Evolutionary conservation across 2,113 vertebrate genomes (phyloP), one percentile per base, ranked within the genome.

Genomic region (Bambusicola thoracicus): DNA sequence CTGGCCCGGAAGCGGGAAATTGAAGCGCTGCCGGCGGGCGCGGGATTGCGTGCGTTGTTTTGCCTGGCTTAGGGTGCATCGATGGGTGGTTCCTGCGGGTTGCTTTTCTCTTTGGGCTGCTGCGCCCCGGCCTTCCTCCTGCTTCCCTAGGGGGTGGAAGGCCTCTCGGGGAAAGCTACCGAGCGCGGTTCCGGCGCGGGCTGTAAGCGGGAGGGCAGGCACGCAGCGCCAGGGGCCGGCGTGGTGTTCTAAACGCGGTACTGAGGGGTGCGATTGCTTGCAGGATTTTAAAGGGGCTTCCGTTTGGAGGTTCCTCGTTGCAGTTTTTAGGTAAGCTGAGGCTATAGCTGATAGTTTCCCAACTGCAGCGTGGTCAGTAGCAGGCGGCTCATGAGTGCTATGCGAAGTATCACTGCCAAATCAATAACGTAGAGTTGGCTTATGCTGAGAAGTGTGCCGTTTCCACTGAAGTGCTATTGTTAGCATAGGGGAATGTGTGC

Each of bases 391-490:
- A 55, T 40, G 72, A 79, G 40, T 58, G 20, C 67, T 91, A 7
- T 14, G 25, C 25, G 24, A 51, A 27, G 25, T 51, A 13, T 70
- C 13, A 2, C 34, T 81, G 69, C 75, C 78, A 87, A 67, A 77
- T 82, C 9, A 49, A 65, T 87, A n/a, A n/a, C n/a, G 48, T 40
- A 56, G 69, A 63, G 49, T 21, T 82, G 41, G 19, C 65, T 79
- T 25, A 0, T 93, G 48, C 86, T 89, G 89, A 38, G 92, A 79
- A n/a, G 17, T 44, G 36, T 72, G 58, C 2, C 5, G 15, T 69
- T 89, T 94, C 77, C 92, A 94, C 91, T 91, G 76, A 58, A 10
- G 20, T 3, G 9, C 77, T 73, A 87, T 78, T 70, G 67, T 73
- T 62, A 85, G 67, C 1, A 2, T 85, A 67, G 25, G n/a, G 29